phyloP scores from a whole-genome alignment of 1,140 invertebrate genomes.

The Brachionus rubens region DNA sequence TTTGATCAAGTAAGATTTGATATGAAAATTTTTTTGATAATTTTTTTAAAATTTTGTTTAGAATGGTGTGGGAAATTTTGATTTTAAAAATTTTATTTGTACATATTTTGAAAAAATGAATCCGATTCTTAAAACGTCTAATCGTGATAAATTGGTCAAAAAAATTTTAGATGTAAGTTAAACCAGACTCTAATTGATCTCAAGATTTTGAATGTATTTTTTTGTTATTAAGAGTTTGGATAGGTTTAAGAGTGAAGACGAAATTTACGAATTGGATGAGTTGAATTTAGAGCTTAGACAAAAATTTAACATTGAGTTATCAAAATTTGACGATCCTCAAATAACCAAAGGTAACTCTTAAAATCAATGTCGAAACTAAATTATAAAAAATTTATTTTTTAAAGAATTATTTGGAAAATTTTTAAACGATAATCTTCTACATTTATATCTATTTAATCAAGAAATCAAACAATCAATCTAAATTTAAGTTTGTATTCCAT shows the following conservation, averaged over 20 bases:
- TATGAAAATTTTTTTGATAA: not conserved
- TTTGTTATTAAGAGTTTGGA: too few species aligned
- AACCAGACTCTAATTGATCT: not conserved
- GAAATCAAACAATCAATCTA: too few species aligned
- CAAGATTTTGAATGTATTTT: too few species aligned
- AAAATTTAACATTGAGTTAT: too few species aligned
- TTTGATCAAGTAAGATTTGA: constrained; percentile 20
- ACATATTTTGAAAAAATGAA: constrained; percentile 28
- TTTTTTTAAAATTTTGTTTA: not conserved
- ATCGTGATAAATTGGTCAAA: not conserved
- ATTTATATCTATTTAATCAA: not conserved
- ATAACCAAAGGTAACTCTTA: not conserved
- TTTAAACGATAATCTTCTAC: not conserved
- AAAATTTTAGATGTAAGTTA: not conserved
- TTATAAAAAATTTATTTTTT: not conserved
- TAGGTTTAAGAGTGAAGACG: too few species aligned
- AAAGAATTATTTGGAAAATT: not conserved
- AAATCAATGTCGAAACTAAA: not conserved
- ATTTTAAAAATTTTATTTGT: not conserved
- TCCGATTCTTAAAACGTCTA: not conserved
- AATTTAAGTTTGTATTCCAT: too few species aligned
- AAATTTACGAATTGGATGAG: too few species aligned
- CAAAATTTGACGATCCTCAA: too few species aligned
- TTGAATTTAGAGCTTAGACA: too few species aligned
- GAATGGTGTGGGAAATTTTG: not conserved